A percentile compares a stretch with the other conserved stretches of the same genome.
Conservation (phyloP, 2,888 invertebrate genomes). For the Cephus sareptanus region DNA sequence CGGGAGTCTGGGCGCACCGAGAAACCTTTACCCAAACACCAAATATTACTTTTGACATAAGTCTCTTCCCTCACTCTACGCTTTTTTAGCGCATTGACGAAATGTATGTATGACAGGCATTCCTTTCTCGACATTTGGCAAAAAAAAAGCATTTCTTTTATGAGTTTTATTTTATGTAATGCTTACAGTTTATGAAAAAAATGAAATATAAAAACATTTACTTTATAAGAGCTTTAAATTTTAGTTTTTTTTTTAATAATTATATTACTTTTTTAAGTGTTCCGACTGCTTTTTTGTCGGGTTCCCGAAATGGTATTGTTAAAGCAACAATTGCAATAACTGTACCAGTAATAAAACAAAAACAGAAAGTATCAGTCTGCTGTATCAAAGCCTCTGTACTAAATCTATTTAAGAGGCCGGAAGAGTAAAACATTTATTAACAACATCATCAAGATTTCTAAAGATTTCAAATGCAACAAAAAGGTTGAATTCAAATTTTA, state of each 20-base stretch:
- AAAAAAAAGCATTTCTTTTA: not conserved
- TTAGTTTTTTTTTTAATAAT: not conserved
- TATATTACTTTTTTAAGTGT: not conserved
- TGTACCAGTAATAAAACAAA: not conserved
- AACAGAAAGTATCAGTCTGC: not conserved
- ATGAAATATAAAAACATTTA: not conserved
- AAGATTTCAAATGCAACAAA: not conserved
- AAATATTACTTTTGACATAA: conserved; percentile 7
- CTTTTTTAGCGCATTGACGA: not conserved
- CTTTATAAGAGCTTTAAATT: not conserved
- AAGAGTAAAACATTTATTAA: not conserved
- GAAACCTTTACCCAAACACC: conserved; percentile 4
- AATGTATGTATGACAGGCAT: not conserved
- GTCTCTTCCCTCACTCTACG: conserved; percentile 3
- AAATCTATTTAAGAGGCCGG: not conserved
- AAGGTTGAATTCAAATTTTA: not conserved
- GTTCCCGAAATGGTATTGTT: not conserved
- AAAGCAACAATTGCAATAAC: not conserved
- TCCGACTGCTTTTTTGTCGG: not conserved
- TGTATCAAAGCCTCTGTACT: not conserved
- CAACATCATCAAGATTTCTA: not conserved
- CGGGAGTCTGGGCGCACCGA: conserved; percentile 8
- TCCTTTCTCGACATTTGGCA: not conserved
- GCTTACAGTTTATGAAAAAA: not conserved
- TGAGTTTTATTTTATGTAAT: not conserved